These are phyloP conservation scores for Aporrectodea caliginosa DNA, from an alignment of 1,140 invertebrate species.

Conservation along the genomic window DNA sequence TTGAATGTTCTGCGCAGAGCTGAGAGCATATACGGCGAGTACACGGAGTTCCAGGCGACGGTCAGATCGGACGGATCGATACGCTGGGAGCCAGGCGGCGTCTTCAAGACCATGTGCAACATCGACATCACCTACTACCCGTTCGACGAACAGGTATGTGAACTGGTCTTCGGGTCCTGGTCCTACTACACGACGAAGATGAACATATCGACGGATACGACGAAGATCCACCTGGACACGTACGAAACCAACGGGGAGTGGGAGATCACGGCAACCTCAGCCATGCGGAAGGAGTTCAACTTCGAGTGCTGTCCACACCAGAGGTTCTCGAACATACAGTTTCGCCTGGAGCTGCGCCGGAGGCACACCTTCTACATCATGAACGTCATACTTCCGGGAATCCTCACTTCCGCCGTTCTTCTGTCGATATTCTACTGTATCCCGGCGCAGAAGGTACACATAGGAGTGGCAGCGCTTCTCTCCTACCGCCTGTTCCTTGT, in stretches of 20 bases:
- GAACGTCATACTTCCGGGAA: slow-evolving; percentile 29
- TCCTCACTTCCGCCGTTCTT: slow-evolving; percentile 28
- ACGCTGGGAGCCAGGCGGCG: slow-evolving; percentile 30
- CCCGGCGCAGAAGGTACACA: slow-evolving; percentile 31
- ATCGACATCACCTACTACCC: slow-evolving; percentile 57
- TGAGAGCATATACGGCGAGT: slow-evolving; percentile 23
- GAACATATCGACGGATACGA: slow-evolving; percentile 26
- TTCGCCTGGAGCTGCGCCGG: slow-evolving; percentile 14
- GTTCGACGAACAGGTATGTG: slow-evolving; percentile 33
- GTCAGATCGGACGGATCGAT: slow-evolving; percentile 11
- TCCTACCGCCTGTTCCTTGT: slow-evolving; percentile 30
- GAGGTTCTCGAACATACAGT: slow-evolving; percentile 29
- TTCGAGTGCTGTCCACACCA: slow-evolving; percentile 26
- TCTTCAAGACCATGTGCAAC: slow-evolving; percentile 31
- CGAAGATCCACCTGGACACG: slow-evolving; percentile 18
- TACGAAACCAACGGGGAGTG: slow-evolving; percentile 31
- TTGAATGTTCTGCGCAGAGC: slow-evolving; percentile 20
- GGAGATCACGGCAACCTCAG: slow-evolving; percentile 10
- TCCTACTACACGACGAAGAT: slow-evolving; percentile 30
- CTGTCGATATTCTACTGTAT: slow-evolving; percentile 32
- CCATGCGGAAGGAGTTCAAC: slow-evolving; percentile 25
- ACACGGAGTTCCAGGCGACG: slow-evolving; percentile 25
- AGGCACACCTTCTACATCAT: slow-evolving; percentile 32
- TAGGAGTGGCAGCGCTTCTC: slow-evolving; percentile 28
- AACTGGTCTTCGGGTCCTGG: slow-evolving; percentile 29